These are phyloP conservation scores for Hyles euphorbiae DNA, from an alignment of 1,140 invertebrate genomes.

Conservation along the genomic window DNA sequence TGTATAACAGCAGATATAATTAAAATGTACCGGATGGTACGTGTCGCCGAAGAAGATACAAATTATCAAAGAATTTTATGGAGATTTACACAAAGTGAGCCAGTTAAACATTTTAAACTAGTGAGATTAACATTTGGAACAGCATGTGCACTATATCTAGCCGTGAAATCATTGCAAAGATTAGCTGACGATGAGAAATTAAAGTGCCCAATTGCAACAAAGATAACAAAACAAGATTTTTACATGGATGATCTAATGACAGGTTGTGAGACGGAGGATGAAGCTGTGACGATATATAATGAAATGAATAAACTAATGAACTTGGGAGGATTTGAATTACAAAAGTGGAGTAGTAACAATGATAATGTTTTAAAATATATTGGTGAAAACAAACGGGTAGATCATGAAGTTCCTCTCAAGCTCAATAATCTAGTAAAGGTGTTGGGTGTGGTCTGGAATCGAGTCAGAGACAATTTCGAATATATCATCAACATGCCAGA, in stretches of 20 bases:
- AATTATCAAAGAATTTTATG: constrained; percentile 43
- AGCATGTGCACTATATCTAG: constrained; percentile 24
- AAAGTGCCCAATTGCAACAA: constrained; percentile 17
- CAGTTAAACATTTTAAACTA: constrained; percentile 27
- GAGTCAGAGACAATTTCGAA: background rate
- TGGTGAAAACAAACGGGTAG: constrained; percentile 7
- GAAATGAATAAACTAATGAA: constrained; percentile 14
- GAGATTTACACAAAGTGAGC: constrained; percentile 15
- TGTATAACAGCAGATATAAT: constrained; percentile 47
- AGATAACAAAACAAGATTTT: constrained; percentile 25
- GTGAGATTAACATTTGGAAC: constrained; percentile 39
- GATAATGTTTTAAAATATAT: constrained; percentile 8
- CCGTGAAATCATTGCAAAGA: constrained; percentile 31
- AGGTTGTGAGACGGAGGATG: constrained; percentile 23
- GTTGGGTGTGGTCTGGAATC: constrained; percentile 14
- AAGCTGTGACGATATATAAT: constrained; percentile 15
- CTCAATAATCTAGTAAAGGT: constrained; percentile 4
- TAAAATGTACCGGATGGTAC: constrained; percentile 53
- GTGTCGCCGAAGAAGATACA: constrained; percentile 26
- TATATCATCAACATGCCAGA: background rate
- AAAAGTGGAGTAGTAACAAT: constrained; percentile 30
- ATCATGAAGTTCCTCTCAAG: background rate
- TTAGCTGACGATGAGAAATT: constrained; percentile 29
- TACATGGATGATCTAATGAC: constrained; percentile 49
- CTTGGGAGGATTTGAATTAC: constrained; percentile 17